Conservation (phyloP, 1,140 invertebrate species). For the Diorhabda sublineata region DNA sequence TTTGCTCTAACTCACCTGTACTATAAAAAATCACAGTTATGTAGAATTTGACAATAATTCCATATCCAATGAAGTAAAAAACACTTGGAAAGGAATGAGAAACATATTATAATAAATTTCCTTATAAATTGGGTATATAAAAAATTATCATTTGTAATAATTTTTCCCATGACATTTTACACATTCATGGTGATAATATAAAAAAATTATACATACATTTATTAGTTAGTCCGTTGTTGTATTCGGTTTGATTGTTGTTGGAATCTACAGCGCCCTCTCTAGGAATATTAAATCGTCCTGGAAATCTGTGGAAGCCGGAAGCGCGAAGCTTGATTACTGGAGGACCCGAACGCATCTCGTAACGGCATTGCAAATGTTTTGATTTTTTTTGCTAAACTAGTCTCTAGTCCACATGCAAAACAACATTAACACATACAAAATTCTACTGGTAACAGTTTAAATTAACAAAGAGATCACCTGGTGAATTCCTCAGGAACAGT, state of each 20-base stretch:
- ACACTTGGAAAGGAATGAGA: too few species aligned
- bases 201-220: constrained; percentile 43
- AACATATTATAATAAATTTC: too few species aligned
- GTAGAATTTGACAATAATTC: too few species aligned
- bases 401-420: constrained; percentile 26
- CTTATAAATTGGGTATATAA: too few species aligned
- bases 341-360: constrained; percentile 45
- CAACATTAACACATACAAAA: constrained; percentile 12
- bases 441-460: constrained; percentile 9
- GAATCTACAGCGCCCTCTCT: constrained; percentile 34
- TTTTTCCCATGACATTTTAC: too few species aligned
- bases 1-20: too few species aligned
- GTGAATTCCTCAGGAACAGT: constrained; percentile 35
- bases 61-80: too few species aligned
- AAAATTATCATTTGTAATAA: too few species aligned
- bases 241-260: constrained; percentile 44
- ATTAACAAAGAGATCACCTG: constrained; percentile 39
- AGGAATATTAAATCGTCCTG: constrained; percentile 23
- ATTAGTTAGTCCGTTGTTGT: constrained; percentile 38
- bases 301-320: constrained; percentile 33
- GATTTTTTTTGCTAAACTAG: constrained; percentile 21
- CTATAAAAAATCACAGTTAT: too few species aligned
- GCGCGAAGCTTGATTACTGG: constrained; percentile 37
- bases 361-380: constrained; percentile 34
- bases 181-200: not conserved